Percentiles rank a stretch among this genome's conserved stretches.
phyloP scores from a whole-genome alignment of 1,140 invertebrate species.

The Scaptomyza pallida region DNA sequence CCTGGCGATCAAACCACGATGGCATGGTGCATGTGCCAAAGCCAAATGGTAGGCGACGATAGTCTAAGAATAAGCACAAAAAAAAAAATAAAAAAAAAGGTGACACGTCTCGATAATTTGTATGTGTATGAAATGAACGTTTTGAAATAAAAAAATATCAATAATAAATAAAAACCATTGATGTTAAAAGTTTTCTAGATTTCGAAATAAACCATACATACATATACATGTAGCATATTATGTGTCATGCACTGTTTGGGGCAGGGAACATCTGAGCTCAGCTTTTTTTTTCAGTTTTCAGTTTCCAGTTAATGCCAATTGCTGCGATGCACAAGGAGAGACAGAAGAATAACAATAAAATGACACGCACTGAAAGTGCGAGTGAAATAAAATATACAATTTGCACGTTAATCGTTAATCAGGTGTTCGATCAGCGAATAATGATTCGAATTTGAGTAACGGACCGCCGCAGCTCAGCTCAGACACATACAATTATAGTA shows the following conservation, averaged over 20 bases:
- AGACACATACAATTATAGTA: neutral
- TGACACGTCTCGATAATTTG: too few relatives aligned
- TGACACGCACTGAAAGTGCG: neutral
- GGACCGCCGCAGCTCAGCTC: neutral
- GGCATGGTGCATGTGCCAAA: neutral
- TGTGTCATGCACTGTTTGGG: too few relatives aligned
- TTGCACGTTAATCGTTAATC: neutral
- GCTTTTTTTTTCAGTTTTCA: slow-evolving; percentile 1
- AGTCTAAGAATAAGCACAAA: neutral
- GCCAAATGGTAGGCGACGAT: neutral
- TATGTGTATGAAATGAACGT: neutral
- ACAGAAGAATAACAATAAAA: too few relatives aligned
- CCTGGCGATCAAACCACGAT: slow-evolving; percentile 17
- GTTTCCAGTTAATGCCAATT: slow-evolving; percentile 20
- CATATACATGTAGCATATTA: too few relatives aligned
- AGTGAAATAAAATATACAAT: neutral
- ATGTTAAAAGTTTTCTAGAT: neutral
- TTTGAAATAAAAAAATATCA: neutral
- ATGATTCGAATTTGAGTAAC: neutral
- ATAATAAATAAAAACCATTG: neutral
- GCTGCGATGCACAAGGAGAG: slow-evolving; percentile 1
- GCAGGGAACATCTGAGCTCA: slow-evolving; percentile 4
- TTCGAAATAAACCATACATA: too few relatives aligned
- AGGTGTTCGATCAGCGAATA: neutral
- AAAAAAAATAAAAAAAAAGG: too few relatives aligned